These are phyloP conservation scores for Elachura formosa DNA, from an alignment of 2,113 vertebrate species.

Conservation along the genomic window DNA sequence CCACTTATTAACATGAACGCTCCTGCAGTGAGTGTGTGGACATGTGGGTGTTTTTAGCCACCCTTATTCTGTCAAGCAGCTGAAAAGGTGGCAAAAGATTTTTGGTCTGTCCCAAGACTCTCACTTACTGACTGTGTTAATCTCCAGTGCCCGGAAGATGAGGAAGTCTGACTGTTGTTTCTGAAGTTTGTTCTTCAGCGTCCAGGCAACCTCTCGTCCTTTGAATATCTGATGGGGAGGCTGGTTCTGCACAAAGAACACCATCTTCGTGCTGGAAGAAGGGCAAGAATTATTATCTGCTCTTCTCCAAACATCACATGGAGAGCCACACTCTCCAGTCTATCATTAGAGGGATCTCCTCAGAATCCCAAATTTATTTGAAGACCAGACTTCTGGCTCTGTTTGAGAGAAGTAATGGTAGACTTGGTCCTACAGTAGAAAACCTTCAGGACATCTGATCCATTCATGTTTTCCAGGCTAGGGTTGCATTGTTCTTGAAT, in stretches of 20 bases:
- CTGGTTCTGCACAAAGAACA: conserved; percentile 91
- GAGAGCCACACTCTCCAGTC: neutral
- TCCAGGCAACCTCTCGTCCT: conserved; percentile 84
- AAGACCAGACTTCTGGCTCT: neutral
- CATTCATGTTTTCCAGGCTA: neutral
- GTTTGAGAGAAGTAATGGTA: neutral
- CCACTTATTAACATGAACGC: neutral
- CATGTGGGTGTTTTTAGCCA: neutral
- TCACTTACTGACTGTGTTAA: conserved; percentile 93
- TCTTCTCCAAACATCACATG: neutral
- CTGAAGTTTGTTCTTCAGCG: conserved; percentile 83
- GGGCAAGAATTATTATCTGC: neutral
- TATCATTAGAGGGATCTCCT: neutral
- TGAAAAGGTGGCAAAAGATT: neutral
- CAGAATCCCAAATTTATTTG: neutral
- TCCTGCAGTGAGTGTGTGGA: neutral
- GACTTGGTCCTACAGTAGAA: neutral
- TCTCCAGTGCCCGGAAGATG: conserved; percentile 84
- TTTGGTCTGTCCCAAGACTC: neutral
- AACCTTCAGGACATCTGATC: neutral
- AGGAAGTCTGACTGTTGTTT: conserved; percentile 96
- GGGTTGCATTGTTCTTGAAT: neutral
- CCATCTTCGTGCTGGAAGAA: conserved; percentile 87
- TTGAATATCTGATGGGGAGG: conserved; percentile 87
- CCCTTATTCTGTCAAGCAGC: neutral